Evolutionary conservation across 2,797 vertebrate genomes (phyloP), one percentile per base, ranked within the genome.

Genomic region (Alosa sapidissima): DNA sequence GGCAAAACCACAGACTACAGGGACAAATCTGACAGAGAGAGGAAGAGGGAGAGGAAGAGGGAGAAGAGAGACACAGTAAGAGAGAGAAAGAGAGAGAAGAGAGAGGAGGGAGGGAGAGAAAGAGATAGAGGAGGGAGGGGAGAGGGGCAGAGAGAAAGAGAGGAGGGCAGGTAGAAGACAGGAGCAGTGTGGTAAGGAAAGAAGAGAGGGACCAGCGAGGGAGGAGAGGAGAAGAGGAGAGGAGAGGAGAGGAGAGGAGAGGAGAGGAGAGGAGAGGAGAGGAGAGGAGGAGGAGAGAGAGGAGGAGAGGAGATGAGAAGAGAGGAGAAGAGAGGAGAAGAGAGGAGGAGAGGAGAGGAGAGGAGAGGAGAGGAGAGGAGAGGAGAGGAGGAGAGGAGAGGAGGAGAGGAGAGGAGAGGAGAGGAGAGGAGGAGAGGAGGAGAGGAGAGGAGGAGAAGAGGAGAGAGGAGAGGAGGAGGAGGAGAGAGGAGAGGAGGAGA

Each of bases 361-460:
- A n/a, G n/a, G n/a, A n/a, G n/a, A n/a, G n/a, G 6, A 7, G 49
- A 58, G 54, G 82, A 36, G 11, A 33, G 28, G 2, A 10, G 21
- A 62, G 28, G 28, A 28, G 36, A 68, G 83, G n/a, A n/a, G n/a
- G 10, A 72, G 47, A n/a, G 0, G 19, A 54, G 28, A 51, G 55
- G 21, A 21, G 78, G 82, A 28, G n/a, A n/a, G n/a, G 45, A 33
- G 45, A 75, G 41, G 49, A 1, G 48, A 19, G 2, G 41, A n/a
- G 10, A 45, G 68, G 24, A 14, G 24, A 52, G 13, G 16, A n/a
- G 1, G n/a, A 49, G 49, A 52, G 16, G n/a, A 88, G 87, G 90
- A 91, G 90, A 86, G 83, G 89, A 81, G 24, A 41, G n/a, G 65
- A 84, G 28, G n/a, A n/a, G 84, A 49, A 84, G 85, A 85, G 83